A percentile compares a stretch with the other conserved stretches of the same genome.
Conservation (phyloP, 2,797 vertebrate species). For the Telmatherina bonti region DNA sequence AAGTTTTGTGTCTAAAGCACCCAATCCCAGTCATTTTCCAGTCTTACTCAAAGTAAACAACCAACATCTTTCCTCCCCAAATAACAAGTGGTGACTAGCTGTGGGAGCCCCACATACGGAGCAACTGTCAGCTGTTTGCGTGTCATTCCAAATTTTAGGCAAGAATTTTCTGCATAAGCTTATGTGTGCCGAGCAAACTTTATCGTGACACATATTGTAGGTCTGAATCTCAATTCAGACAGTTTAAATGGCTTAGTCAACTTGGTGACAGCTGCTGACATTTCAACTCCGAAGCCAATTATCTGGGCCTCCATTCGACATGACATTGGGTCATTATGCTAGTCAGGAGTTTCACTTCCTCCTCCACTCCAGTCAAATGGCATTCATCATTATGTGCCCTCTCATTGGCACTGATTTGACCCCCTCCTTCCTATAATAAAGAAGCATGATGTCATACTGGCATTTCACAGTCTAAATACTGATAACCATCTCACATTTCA, state of each 20-base stretch:
- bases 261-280: slow-evolving; percentile 38
- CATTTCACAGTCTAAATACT: slow-evolving; percentile 42
- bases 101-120: slow-evolving; percentile 15
- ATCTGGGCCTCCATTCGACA: slow-evolving; percentile 35
- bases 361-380: slow-evolving; percentile 30
- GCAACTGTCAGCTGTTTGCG: slow-evolving; percentile 50
- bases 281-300: slow-evolving; percentile 38
- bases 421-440: slow-evolving; percentile 38
- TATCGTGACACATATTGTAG: neutral
- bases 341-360: slow-evolving; percentile 20
- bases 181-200: slow-evolving; percentile 9
- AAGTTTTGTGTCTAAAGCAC: no score
- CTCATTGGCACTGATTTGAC: slow-evolving; percentile 33
- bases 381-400: slow-evolving; percentile 39
- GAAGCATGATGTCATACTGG: slow-evolving; percentile 15
- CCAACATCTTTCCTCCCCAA: slow-evolving; percentile 35
- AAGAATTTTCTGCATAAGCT: slow-evolving; percentile 11
- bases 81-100: slow-evolving; percentile 29
- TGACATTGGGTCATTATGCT: slow-evolving; percentile 31
- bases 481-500: slow-evolving; percentile 30
- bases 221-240: neutral
- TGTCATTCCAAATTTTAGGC: slow-evolving; percentile 29
- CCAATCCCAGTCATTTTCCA: slow-evolving; percentile 22
- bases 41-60: slow-evolving; percentile 44
- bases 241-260: slow-evolving; percentile 33